Conservation (phyloP, 2,113 vertebrate species). For the Hippocampus abdominalis region DNA sequence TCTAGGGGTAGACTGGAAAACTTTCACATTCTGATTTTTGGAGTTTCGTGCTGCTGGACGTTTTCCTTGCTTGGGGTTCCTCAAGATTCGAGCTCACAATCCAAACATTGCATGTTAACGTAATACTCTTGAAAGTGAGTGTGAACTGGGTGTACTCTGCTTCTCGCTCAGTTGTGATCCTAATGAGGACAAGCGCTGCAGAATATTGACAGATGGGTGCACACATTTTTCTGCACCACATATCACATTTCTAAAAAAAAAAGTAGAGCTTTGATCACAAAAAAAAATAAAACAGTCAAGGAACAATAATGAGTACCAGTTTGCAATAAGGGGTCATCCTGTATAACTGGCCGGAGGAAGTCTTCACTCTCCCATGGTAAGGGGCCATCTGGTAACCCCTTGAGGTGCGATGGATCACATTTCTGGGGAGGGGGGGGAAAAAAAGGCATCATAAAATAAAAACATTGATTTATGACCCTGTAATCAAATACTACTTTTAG, state of each 20-base stretch:
- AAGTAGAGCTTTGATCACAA: too few species aligned
- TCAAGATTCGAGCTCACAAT: too few species aligned
- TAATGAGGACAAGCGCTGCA: too few species aligned
- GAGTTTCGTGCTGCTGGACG: background rate
- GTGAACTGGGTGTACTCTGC: too few species aligned
- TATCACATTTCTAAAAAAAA: background rate
- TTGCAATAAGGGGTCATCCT: slow-evolving; percentile 89
- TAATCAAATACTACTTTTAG: background rate
- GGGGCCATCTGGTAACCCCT: slow-evolving; percentile 58
- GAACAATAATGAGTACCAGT: slow-evolving; percentile 73
- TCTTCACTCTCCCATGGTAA: slow-evolving; percentile 87
- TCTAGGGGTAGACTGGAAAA: background rate
- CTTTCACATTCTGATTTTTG: background rate
- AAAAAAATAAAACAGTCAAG: background rate
- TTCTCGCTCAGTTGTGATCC: too few species aligned
- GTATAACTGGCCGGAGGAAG: slow-evolving; percentile 82
- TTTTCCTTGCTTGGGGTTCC: too few species aligned
- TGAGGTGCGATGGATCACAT: slow-evolving; percentile 73
- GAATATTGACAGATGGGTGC: background rate
- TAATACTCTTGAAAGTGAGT: too few species aligned
- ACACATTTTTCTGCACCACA: background rate
- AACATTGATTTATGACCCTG: background rate
- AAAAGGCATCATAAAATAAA: background rate
- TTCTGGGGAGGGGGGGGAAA: slow-evolving; percentile 66
- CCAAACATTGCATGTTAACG: too few species aligned